Evolutionary conservation across 2,113 vertebrate genomes (phyloP).

Genomic region (Pseudorectes ferrugineus): DNA sequence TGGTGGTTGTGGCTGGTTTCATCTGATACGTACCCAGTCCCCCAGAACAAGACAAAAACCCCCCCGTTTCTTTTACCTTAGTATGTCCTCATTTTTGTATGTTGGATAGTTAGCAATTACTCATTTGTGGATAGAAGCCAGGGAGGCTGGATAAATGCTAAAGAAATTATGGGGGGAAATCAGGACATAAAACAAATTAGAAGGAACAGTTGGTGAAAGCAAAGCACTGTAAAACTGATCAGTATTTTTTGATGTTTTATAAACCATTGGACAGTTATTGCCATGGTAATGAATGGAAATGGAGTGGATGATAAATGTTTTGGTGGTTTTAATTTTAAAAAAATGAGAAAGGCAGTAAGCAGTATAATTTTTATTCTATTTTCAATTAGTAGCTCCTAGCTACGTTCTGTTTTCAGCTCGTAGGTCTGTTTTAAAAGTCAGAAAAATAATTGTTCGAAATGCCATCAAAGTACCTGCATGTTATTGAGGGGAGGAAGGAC

Average conservation of each 20-base stretch:
- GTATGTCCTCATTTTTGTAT: neutral
- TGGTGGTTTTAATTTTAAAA: neutral
- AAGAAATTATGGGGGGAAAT: neutral
- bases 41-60: neutral
- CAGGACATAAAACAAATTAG: neutral
- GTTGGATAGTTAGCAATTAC: neutral
- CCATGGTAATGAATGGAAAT: neutral
- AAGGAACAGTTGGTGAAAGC: neutral
- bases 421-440: neutral
- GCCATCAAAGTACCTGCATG: rapidly evolving
- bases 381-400: neutral
- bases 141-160: neutral
- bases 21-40: neutral
- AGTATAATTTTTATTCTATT: neutral
- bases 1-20: neutral
- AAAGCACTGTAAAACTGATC: neutral
- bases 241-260: neutral
- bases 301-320: neutral
- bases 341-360: neutral
- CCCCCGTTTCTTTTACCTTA: neutral
- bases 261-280: neutral
- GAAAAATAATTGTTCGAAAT: neutral
- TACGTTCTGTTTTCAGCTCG: neutral
- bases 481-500: neutral
- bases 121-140: neutral